A percentile compares a stretch with the other conserved stretches of the same genome.
phyloP scores from a whole-genome alignment of 2,888 invertebrate species.

The Agrilus biguttatus region DNA sequence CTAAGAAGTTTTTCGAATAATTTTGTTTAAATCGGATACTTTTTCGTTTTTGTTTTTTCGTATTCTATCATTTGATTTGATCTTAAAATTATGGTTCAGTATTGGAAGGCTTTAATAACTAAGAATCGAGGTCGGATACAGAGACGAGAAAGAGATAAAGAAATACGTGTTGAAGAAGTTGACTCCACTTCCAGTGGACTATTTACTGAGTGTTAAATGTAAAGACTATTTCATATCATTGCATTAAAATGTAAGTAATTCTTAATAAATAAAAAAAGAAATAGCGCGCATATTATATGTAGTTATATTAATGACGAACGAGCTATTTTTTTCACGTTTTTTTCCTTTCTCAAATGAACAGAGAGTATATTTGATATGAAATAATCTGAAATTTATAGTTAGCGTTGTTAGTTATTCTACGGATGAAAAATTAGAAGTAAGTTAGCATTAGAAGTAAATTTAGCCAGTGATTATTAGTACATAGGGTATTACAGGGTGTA shows the following conservation, averaged over 20 bases:
- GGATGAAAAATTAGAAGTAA: constrained; percentile 15
- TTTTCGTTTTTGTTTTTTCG: constrained; percentile 4
- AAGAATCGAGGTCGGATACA: constrained; percentile 8
- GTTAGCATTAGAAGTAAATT: constrained; percentile 17
- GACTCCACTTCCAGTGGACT: constrained; percentile 8
- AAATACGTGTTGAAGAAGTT: constrained; percentile 15
- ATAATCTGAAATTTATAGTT: constrained; percentile 19
- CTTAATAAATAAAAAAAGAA: background rate
- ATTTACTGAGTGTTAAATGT: constrained; percentile 18
- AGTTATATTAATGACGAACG: too few relatives aligned
- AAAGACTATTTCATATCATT: constrained; percentile 11
- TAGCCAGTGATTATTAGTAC: constrained; percentile 26
- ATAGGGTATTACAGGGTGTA: constrained; percentile 34
- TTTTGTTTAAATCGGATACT: constrained; percentile 4
- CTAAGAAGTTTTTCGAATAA: background rate
- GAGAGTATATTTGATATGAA: constrained; percentile 7
- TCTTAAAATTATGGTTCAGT: constrained; percentile 19
- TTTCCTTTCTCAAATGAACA: too few relatives aligned
- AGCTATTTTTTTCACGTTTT: too few relatives aligned
- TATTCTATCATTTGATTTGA: constrained; percentile 2
- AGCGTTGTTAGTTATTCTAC: constrained; percentile 28
- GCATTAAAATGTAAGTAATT: background rate
- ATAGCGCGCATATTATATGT: constrained; percentile 3
- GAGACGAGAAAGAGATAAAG: constrained; percentile 6
- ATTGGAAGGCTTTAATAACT: constrained; percentile 28